Conservation (phyloP, 2,888 invertebrate species). For the Andrena fulva region DNA sequence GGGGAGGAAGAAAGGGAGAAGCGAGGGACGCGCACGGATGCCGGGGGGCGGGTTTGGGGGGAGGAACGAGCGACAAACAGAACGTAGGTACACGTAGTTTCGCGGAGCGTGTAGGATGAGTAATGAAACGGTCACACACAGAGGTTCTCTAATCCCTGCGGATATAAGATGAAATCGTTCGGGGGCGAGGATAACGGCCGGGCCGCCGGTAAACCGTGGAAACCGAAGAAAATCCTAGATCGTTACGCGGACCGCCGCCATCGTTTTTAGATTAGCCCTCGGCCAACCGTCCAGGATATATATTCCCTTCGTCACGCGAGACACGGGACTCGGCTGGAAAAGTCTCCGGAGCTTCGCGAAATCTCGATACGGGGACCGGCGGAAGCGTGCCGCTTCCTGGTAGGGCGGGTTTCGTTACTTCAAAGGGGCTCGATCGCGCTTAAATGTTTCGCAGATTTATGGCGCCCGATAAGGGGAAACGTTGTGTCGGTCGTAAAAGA, state of each 20-base stretch:
- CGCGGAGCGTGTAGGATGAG: constrained; percentile 72
- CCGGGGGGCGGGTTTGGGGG: constrained; percentile 6
- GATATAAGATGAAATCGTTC: constrained; percentile 74
- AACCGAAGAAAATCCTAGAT: constrained; percentile 55
- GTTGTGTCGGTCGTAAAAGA: not conserved
- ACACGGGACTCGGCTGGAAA: constrained; percentile 11
- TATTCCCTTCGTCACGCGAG: constrained; percentile 22
- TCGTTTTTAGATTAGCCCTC: constrained; percentile 65
- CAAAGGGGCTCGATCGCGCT: not conserved
- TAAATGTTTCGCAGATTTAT: not conserved
- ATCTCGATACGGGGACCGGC: not conserved
- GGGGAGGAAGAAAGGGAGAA: not conserved
- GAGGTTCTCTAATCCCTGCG: constrained; percentile 73
- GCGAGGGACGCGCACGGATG: constrained; percentile 37
- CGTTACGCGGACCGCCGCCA: constrained; percentile 58
- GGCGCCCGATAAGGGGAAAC: not conserved
- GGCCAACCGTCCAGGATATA: constrained; percentile 40
- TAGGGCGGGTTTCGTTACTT: not conserved
- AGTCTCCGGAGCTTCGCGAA: not conserved
- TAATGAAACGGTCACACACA: constrained; percentile 77
- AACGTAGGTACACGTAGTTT: constrained; percentile 53
- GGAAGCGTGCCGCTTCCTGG: not conserved
- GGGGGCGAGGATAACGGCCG: constrained; percentile 47
- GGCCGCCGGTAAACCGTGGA: constrained; percentile 28
- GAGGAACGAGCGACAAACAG: constrained; percentile 57